phyloP scores from a whole-genome alignment of 53 echinoderm and acorn worm species.

The Echinometra lucunter region DNA sequence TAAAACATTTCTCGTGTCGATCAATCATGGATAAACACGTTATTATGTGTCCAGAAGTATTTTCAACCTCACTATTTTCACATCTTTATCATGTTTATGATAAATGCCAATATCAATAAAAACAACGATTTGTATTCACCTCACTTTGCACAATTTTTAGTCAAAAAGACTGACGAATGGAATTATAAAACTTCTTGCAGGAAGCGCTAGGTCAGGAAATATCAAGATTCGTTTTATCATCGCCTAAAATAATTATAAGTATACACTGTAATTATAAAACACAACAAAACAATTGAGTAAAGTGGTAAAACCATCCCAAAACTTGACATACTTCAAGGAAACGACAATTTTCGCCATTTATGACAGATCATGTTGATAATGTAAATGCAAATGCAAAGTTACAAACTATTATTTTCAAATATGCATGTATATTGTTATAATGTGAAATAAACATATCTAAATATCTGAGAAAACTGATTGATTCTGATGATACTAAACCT shows the following conservation, averaged over 20 bases:
- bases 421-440: neutral
- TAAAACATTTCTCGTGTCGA: neutral
- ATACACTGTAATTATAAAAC: too few species aligned
- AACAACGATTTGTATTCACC: neutral
- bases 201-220: too few species aligned
- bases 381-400: neutral
- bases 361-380: neutral
- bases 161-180: neutral
- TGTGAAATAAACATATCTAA: conserved; percentile 33
- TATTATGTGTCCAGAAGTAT: neutral
- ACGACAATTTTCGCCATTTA: neutral
- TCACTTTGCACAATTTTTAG: neutral
- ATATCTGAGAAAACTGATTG: too few species aligned
- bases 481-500: too few species aligned
- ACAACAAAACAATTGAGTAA: too few species aligned
- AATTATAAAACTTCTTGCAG: too few species aligned
- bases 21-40: neutral
- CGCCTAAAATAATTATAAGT: too few species aligned
- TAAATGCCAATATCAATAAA: neutral
- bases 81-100: neutral
- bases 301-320: neutral
- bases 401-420: neutral
- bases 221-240: too few species aligned
- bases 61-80: neutral
- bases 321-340: neutral